Base-by-base conservation (phyloP, 2,888 invertebrate genomes). In the Pherbina coryleti region DNA sequence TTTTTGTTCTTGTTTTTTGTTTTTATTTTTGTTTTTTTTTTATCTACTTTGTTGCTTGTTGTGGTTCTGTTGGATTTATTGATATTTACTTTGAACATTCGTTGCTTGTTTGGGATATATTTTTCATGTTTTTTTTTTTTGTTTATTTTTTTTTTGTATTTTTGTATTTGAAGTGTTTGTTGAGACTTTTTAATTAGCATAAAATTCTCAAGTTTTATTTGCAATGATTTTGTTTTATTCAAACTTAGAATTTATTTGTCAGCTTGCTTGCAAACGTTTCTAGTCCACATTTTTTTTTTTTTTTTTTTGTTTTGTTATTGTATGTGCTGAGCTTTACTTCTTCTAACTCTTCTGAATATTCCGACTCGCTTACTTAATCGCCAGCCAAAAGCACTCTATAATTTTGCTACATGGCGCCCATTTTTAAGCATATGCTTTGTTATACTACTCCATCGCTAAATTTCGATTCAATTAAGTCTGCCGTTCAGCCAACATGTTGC, bases 121-220 rank as follows among this genome's bases (percentile, higher is more conserved):
- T 67, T 67, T 67, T 44, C 28, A 11, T n/a, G n/a, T n/a, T 22
- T 55, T 19, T n/a, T 5, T 3, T n/a, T 55, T 9, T 55, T 7
- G 5, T 55, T 22, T 22, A n/a, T n/a, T 60, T n/a, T 14, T 60
- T 28, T 17, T 49, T 11, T 51, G 7, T 22, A 19, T 73, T 73
- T 25, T n/a, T 31, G 64, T 64, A n/a, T 60, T 73, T 62, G 60
- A 60, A 31, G 49, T 62, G 28, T 44, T 60, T 62, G 73, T 62
- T 44, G 44, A 62, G 73, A 73, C 9, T 73, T 73, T 72, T 73
- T 73, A 73, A 73, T 73, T 73, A 73, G 73, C 73, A 73, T 73
- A 60, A 73, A 62, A 73, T 62, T 55, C 55, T 71, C 55, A 34
- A 71, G 55, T 34, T 51, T 25, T 44, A 44, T 44, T 44, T 44